Evolutionary conservation across 2,888 invertebrate genomes (phyloP).

Genomic region (Chironomus riparius): DNA sequence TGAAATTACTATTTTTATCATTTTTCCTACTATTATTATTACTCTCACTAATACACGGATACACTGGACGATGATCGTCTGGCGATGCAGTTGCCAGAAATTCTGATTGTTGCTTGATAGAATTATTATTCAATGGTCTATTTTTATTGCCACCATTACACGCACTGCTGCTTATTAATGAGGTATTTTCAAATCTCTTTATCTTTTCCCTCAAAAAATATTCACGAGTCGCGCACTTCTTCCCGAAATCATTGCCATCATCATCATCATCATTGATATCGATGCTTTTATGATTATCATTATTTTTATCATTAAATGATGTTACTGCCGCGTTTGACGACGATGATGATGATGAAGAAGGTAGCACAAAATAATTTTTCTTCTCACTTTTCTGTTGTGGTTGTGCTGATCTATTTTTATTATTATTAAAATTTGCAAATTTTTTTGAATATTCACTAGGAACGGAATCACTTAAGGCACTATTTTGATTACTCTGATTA

Average conservation of each 20-base stretch:
- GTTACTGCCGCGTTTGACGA: neutral
- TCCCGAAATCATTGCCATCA: neutral
- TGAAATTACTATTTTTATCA: conserved; percentile 16
- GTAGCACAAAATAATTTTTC: neutral
- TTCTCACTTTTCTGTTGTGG: neutral
- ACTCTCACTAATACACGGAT: conserved; percentile 19
- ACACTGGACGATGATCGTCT: conserved; percentile 4
- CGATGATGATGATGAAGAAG: neutral
- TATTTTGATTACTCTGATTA: neutral
- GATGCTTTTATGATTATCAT: neutral
- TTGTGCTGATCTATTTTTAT: no score
- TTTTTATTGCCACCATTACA: conserved; percentile 17
- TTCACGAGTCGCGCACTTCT: neutral
- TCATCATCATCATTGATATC: no score
- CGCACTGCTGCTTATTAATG: neutral
- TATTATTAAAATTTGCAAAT: no score
- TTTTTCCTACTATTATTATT: conserved; percentile 11
- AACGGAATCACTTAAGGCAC: neutral
- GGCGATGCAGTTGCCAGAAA: neutral
- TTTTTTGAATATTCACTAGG: no score
- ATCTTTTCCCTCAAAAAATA: conserved; percentile 20
- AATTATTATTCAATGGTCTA: conserved; percentile 9
- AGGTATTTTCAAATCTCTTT: conserved; percentile 15
- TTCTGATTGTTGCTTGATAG: neutral
- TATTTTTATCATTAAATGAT: neutral